Conservation (phyloP, 1,140 invertebrate species). For the Drosophila sproati region DNA sequence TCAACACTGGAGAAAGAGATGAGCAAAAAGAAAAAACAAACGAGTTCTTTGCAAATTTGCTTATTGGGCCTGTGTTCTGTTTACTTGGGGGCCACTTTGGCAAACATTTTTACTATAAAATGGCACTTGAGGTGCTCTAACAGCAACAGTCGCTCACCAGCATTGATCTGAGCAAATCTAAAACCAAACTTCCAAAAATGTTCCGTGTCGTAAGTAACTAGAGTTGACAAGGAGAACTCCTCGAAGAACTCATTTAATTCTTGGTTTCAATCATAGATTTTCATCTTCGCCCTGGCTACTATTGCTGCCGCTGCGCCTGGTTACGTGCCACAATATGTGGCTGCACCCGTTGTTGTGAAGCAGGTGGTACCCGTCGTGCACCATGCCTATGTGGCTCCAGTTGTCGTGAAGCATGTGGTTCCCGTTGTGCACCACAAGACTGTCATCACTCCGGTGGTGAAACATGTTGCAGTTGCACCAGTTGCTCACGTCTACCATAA, state of each 20-base stretch:
- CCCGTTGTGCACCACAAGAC: constrained; percentile 78
- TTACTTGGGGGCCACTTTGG: constrained; percentile 64
- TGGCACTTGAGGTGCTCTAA: constrained; percentile 3
- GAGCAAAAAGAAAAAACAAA: no score
- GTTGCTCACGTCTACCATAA: constrained; percentile 65
- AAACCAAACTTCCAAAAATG: constrained; percentile 43
- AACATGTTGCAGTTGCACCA: constrained; percentile 47
- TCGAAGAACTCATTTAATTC: not conserved
- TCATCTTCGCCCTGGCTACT: constrained; percentile 66
- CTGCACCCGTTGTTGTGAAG: constrained; percentile 57
- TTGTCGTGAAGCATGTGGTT: constrained; percentile 58
- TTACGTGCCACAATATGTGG: constrained; percentile 58
- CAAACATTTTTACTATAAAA: constrained; percentile 51
- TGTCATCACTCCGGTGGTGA: constrained; percentile 49
- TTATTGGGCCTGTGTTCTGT: constrained; percentile 5
- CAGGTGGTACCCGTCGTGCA: constrained; percentile 30
- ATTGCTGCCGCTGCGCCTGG: constrained; percentile 69
- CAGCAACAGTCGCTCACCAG: constrained; percentile 67
- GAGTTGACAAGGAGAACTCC: no score
- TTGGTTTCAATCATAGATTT: constrained; percentile 37
- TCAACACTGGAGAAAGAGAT: no score
- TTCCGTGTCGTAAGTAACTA: constrained; percentile 74
- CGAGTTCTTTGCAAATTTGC: no score
- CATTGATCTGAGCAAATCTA: constrained; percentile 40
- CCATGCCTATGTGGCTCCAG: constrained; percentile 29